phyloP scores from a whole-genome alignment of 2,113 vertebrate species.

The Forbesichthys agassizii region DNA sequence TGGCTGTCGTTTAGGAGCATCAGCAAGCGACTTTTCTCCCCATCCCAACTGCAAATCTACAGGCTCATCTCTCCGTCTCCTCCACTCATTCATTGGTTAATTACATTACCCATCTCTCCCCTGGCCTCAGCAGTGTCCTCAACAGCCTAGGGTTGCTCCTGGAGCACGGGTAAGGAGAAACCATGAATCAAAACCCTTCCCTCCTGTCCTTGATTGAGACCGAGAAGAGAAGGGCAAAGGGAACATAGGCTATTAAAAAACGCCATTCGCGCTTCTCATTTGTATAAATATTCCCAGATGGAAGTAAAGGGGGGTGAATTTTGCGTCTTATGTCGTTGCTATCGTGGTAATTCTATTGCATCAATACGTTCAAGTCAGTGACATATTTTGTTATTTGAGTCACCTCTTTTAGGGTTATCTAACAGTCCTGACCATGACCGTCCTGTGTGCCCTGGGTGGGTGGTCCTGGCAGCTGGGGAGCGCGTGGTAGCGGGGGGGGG shows the following conservation, averaged over 20 bases:
- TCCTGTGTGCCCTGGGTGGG: neutral
- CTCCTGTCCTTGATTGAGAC: slow-evolving; percentile 24
- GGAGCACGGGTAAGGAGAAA: slow-evolving; percentile 31
- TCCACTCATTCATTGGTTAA: slow-evolving; percentile 53
- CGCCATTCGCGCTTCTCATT: slow-evolving; percentile 11
- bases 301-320: neutral
- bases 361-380: neutral
- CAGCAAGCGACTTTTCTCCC: slow-evolving; percentile 15
- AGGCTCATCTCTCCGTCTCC: slow-evolving; percentile 25
- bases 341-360: neutral
- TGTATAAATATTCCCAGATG: neutral
- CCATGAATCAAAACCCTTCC: slow-evolving; percentile 50
- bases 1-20: slow-evolving; percentile 41
- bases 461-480: slow-evolving; percentile 3
- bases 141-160: slow-evolving; percentile 52
- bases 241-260: neutral
- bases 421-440: slow-evolving; percentile 13
- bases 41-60: neutral
- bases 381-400: slow-evolving; percentile 2
- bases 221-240: neutral
- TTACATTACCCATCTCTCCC: slow-evolving; percentile 52
- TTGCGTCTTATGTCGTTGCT: slow-evolving; percentile 11
- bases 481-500: neutral
- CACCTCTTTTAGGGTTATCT: neutral
- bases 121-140: slow-evolving; percentile 41